phyloP scores from a whole-genome alignment of 2,888 invertebrate genomes.

The Tortricodes alternella region DNA sequence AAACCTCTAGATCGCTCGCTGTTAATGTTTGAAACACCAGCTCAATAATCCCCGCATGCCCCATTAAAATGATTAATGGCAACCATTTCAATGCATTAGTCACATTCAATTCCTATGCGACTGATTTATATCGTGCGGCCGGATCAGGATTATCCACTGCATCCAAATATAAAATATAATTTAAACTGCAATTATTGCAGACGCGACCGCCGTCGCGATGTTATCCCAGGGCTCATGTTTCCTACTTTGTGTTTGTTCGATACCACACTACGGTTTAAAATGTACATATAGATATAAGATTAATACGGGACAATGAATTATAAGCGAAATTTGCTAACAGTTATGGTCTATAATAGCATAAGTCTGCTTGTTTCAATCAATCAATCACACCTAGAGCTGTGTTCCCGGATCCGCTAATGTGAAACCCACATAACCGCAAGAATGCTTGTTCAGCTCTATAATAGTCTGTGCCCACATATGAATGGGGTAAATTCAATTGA shows the following conservation, averaged over 20 bases:
- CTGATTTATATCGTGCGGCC: constrained; percentile 1
- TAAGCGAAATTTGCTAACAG: not conserved
- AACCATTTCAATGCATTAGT: constrained; percentile 8
- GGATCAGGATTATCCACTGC: not conserved
- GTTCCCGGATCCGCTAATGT: not conserved
- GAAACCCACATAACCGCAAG: not conserved
- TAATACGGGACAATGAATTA: no score
- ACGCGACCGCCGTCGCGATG: not conserved
- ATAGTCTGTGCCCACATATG: not conserved
- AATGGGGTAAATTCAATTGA: not conserved
- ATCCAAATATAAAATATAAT: not conserved
- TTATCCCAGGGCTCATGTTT: constrained; percentile 2
- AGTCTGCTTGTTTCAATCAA: not conserved
- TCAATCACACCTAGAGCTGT: not conserved
- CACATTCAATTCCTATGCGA: not conserved
- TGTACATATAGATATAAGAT: no score
- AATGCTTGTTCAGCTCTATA: not conserved
- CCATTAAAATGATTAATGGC: constrained; percentile 7
- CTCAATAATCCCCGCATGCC: not conserved
- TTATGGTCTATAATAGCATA: not conserved
- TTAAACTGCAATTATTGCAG: not conserved
- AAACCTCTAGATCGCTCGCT: constrained; percentile 5
- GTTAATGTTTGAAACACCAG: not conserved
- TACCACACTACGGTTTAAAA: constrained; percentile 4
- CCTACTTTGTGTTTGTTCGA: constrained; percentile 1